These are phyloP conservation scores for Hemithea aestivaria DNA, from an alignment of 2,888 invertebrate genomes.

Conservation along the genomic window DNA sequence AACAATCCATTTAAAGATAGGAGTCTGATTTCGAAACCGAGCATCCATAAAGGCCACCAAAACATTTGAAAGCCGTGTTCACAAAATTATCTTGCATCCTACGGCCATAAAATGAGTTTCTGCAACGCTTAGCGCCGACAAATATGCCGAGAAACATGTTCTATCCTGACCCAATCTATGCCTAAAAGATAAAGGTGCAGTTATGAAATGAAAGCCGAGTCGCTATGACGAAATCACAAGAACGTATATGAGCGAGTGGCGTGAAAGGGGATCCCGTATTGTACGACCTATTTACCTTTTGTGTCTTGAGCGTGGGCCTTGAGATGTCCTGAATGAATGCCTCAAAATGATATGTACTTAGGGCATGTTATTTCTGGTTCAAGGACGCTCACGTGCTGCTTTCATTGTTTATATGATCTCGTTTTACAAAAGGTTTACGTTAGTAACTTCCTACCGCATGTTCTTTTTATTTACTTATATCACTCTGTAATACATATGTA, in stretches of 20 bases:
- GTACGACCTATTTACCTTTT: constrained; percentile 24
- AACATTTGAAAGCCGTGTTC: constrained; percentile 12
- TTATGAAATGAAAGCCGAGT: constrained; percentile 17
- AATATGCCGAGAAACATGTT: constrained; percentile 19
- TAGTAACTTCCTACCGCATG: no score
- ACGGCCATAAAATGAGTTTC: constrained; percentile 16
- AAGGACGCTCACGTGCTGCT: constrained; percentile 13
- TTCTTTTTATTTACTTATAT: no score
- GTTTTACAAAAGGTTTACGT: not conserved
- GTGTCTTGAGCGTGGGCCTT: constrained; percentile 12
- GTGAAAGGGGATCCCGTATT: constrained; percentile 38
- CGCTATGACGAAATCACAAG: constrained; percentile 2
- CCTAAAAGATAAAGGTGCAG: constrained; percentile 17
- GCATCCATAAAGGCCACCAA: constrained; percentile 15
- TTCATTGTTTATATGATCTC: constrained; percentile 10
- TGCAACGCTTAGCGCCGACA: constrained; percentile 13
- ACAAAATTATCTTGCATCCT: constrained; percentile 17
- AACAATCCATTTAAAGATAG: constrained; percentile 1
- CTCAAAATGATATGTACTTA: constrained; percentile 17
- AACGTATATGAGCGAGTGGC: constrained; percentile 5
- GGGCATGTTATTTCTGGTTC: constrained; percentile 5
- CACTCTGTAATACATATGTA: no score
- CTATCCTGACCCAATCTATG: constrained; percentile 15
- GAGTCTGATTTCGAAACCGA: constrained; percentile 8
- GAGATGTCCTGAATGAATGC: constrained; percentile 19